Percentiles rank a stretch among this genome's conserved stretches.
Evolutionary conservation across 2,888 invertebrate genomes (phyloP).

Genomic region (Hymenopus coronatus): DNA sequence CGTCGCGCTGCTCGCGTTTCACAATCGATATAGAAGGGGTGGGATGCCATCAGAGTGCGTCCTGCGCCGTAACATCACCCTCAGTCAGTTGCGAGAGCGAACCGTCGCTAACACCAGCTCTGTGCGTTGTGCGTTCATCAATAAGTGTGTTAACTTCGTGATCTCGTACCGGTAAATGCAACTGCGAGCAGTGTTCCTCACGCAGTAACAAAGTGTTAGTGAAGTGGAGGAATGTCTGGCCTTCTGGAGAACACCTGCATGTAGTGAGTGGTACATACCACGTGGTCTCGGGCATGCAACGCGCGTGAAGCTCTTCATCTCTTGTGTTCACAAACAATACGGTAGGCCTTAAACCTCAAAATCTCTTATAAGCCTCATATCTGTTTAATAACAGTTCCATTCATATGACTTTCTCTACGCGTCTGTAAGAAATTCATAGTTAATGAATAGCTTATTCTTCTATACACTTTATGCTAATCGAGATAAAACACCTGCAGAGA

Average conservation of each 20-base stretch:
- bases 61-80: background rate
- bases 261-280: background rate
- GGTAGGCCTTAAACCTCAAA: background rate
- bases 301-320: background rate
- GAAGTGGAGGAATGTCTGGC: background rate
- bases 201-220: background rate
- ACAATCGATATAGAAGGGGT: background rate
- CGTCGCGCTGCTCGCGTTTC: background rate
- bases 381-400: too few species aligned
- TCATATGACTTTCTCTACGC: too few species aligned
- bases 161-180: background rate
- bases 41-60: background rate
- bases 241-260: background rate
- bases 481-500: too few species aligned
- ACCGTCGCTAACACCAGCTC: background rate
- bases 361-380: too few species aligned
- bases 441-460: too few species aligned
- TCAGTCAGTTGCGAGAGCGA: background rate
- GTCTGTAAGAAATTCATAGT: too few species aligned
- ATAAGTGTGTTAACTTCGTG: background rate
- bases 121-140: background rate
- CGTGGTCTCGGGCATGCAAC: background rate
- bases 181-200: too few species aligned
- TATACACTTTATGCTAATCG: too few species aligned
- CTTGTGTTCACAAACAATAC: background rate